Percentiles rank a stretch among this genome's conserved stretches.
Evolutionary conservation across 2,888 invertebrate species (phyloP).

Genomic region (Pseudoips prasinana): DNA sequence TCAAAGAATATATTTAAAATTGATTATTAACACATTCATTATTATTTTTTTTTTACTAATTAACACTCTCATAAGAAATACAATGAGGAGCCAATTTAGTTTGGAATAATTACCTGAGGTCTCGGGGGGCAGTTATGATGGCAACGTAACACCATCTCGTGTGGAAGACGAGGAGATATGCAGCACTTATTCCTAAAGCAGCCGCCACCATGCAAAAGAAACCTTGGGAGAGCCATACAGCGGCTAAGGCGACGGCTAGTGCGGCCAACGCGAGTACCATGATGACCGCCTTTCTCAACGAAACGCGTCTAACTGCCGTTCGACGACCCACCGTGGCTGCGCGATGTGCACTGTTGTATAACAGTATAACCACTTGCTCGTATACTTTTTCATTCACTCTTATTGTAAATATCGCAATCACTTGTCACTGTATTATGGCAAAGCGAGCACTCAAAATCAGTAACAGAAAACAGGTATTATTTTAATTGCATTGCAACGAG

Average conservation of each 20-base stretch:
- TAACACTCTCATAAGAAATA: slow-evolving; percentile 8
- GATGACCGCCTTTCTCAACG: slow-evolving; percentile 70
- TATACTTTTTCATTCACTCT: slow-evolving; percentile 15
- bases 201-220: slow-evolving; percentile 84
- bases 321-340: slow-evolving; percentile 40
- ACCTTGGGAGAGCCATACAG: slow-evolving; percentile 80
- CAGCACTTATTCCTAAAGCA: slow-evolving; percentile 80
- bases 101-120: slow-evolving; percentile 82
- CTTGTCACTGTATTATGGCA: background rate
- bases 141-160: slow-evolving; percentile 90
- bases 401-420: background rate
- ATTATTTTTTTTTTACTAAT: background rate
- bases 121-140: slow-evolving; percentile 87
- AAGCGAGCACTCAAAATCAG: too few species aligned
- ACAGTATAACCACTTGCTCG: slow-evolving; percentile 1
- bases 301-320: slow-evolving; percentile 68
- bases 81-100: slow-evolving; percentile 30
- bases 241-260: slow-evolving; percentile 62
- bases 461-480: too few species aligned
- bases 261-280: slow-evolving; percentile 69
- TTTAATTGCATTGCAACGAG: too few species aligned
- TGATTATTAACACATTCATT: too few species aligned
- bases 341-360: slow-evolving; percentile 19
- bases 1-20: too few species aligned
- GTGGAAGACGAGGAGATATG: slow-evolving; percentile 85